Conservation (phyloP, 2,113 vertebrate genomes). For the Prunella fulvescens region DNA sequence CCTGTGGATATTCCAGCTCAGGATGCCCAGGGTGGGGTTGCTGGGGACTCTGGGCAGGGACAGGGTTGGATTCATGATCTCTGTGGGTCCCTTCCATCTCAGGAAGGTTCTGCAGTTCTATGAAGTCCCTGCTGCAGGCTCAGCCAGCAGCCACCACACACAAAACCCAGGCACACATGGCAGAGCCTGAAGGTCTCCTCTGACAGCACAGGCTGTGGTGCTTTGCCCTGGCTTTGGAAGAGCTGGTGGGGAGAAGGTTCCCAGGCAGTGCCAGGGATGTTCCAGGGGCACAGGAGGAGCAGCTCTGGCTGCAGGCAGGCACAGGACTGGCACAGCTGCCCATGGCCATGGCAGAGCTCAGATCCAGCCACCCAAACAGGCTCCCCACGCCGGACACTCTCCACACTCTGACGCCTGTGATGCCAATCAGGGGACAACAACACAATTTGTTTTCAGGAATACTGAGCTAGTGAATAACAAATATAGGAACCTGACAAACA, state of each 20-base stretch:
- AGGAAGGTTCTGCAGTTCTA: background rate
- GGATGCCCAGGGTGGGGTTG: rapidly evolving
- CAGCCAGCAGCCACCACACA: background rate
- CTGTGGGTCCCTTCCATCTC: background rate
- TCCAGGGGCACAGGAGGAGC: background rate
- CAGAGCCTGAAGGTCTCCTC: background rate
- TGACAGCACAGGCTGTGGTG: background rate
- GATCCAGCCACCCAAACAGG: background rate
- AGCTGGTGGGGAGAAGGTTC: background rate
- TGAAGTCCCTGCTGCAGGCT: background rate
- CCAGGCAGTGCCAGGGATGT: background rate
- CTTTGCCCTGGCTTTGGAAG: background rate
- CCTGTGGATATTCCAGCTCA: no score
- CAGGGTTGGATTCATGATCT: rapidly evolving
- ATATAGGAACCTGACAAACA: slow-evolving; percentile 59
- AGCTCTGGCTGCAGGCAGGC: background rate
- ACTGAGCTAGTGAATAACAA: slow-evolving; percentile 48
- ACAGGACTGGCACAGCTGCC: background rate
- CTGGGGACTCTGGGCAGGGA: background rate
- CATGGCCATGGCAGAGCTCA: background rate
- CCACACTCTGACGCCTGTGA: rapidly evolving
- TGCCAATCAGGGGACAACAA: background rate
- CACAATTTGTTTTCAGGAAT: slow-evolving; percentile 47
- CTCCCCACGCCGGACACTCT: background rate
- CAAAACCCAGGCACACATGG: background rate